Percentiles rank a stretch among this genome's conserved stretches.
phyloP scores from a whole-genome alignment of 2,113 vertebrate species.

The Astur gentilis region DNA sequence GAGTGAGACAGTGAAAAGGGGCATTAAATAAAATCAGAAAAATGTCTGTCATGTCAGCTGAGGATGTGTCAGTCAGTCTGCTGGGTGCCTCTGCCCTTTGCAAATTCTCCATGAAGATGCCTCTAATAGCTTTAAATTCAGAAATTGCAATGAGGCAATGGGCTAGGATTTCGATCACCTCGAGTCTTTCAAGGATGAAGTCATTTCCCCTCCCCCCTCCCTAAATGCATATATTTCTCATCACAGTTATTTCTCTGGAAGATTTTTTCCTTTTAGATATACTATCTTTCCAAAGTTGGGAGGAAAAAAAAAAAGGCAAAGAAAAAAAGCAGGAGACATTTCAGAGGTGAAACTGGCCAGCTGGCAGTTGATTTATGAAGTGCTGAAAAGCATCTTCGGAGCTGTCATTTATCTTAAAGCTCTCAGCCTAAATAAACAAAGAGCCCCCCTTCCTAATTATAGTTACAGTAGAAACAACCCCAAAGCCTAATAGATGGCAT shows the following conservation, averaged over 20 bases:
- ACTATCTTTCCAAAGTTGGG: background rate
- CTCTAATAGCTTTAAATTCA: background rate
- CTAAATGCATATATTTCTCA: background rate
- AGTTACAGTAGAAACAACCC: slow-evolving; percentile 72
- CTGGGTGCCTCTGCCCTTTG: background rate
- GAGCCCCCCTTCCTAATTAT: slow-evolving; percentile 63
- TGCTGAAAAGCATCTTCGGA: slow-evolving; percentile 82
- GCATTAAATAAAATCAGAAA: slow-evolving; percentile 36
- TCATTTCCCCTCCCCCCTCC: background rate
- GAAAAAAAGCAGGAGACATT: slow-evolving; percentile 38
- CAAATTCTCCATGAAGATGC: background rate
- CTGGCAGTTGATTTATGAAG: slow-evolving; percentile 79
- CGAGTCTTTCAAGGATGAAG: background rate
- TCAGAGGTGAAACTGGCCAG: slow-evolving; percentile 65
- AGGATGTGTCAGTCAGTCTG: slow-evolving; percentile 19
- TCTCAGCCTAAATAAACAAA: slow-evolving; percentile 82
- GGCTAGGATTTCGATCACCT: background rate
- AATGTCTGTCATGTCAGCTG: slow-evolving; percentile 29
- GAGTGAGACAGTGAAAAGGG: slow-evolving; percentile 35
- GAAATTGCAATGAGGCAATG: background rate
- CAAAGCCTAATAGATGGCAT: background rate
- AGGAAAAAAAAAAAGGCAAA: background rate
- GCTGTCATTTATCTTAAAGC: slow-evolving; percentile 80
- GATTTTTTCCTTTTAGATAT: background rate
- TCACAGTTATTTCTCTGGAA: background rate